Percentiles rank a stretch among this genome's conserved stretches.
Evolutionary conservation across 2,113 vertebrate genomes (phyloP).

Genomic region (Rostratula benghalensis): DNA sequence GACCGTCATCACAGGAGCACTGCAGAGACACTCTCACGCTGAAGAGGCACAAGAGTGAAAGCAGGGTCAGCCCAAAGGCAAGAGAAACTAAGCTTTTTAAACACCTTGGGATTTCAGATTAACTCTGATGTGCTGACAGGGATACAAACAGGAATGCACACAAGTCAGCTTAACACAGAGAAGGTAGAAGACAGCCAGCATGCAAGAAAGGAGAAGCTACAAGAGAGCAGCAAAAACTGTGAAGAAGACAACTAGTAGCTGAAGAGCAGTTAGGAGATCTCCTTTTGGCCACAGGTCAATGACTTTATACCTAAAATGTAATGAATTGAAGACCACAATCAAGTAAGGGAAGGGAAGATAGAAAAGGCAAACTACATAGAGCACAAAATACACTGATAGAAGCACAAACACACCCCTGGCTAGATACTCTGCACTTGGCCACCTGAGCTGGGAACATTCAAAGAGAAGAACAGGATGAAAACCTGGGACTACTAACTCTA

Average conservation of each 20-base stretch:
- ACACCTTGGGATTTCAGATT: not conserved
- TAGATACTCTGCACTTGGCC: not conserved
- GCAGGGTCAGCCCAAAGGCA: not conserved
- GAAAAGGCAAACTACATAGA: not conserved
- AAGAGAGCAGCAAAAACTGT: not conserved
- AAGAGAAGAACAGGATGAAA: not conserved
- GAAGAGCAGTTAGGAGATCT: not conserved
- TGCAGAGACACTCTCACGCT: not conserved
- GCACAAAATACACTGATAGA: not conserved
- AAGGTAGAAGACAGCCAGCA: not conserved
- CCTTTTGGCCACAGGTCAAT: not conserved
- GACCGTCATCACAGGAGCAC: not conserved
- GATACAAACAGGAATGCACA: not conserved
- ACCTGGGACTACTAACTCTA: not conserved
- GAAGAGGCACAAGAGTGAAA: conserved; percentile 15
- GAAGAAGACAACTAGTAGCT: not conserved
- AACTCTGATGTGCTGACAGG: not conserved
- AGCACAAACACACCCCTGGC: not conserved
- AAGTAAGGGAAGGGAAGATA: not conserved
- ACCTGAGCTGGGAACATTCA: not conserved
- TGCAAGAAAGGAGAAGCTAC: not conserved
- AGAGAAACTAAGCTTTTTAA: not conserved
- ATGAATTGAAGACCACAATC: not conserved
- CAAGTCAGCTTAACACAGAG: not conserved
- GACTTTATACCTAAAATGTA: not conserved